Conservation (phyloP, 2,113 vertebrate genomes). For the Malurus alboscapulatus region DNA sequence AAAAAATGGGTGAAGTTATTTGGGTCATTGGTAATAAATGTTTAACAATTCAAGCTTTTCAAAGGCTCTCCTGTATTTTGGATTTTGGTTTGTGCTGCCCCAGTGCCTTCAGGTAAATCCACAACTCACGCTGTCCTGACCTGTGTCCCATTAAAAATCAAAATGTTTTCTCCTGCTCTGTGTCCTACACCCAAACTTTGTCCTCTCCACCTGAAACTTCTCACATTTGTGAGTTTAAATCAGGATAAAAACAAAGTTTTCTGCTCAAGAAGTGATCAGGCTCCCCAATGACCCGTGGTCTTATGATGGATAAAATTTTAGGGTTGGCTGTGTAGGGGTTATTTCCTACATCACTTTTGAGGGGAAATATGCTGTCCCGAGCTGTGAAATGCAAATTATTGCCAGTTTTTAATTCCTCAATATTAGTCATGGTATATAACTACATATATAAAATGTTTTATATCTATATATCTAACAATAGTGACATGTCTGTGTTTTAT, state of each 20-base stretch:
- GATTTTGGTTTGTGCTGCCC: neutral
- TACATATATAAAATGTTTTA: too few relatives aligned
- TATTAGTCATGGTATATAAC: neutral
- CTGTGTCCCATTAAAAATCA: neutral
- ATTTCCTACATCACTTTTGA: neutral
- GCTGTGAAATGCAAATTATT: neutral
- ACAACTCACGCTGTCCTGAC: neutral
- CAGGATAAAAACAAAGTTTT: neutral
- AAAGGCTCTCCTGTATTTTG: slow-evolving; percentile 33
- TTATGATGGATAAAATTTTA: neutral
- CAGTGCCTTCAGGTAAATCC: neutral
- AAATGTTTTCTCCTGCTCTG: neutral
- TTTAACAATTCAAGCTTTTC: slow-evolving; percentile 16
- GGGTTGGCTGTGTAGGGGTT: neutral
- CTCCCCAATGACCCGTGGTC: neutral
- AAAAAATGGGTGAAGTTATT: slow-evolving; percentile 27
- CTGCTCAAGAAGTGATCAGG: neutral
- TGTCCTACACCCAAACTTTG: neutral
- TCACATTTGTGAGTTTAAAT: neutral
- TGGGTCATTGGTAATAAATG: slow-evolving; percentile 63
- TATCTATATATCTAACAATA: too few relatives aligned
- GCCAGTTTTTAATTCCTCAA: neutral
- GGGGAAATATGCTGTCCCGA: neutral
- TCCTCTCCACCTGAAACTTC: neutral
- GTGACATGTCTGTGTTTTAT: accelerated